These are phyloP conservation scores for Megathymus violae DNA, from an alignment of 1,140 invertebrate genomes.

Conservation along the genomic window DNA sequence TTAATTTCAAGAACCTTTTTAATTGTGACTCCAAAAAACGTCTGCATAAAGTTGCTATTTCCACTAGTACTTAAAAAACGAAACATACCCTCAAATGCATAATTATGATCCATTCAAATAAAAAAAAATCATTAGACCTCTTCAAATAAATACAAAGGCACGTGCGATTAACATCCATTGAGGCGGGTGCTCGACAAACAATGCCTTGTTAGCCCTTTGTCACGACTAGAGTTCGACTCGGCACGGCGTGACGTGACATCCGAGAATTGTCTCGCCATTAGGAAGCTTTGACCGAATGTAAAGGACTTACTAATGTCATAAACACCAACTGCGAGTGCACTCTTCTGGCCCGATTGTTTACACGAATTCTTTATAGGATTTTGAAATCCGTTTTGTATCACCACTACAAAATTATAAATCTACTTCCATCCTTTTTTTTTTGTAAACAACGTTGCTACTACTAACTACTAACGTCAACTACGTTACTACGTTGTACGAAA, in stretches of 20 bases:
- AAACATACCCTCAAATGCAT: too few species aligned
- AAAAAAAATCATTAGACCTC: constrained; percentile 20
- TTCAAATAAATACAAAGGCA: constrained; percentile 30
- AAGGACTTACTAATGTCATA: constrained; percentile 36
- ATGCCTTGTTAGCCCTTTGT: constrained; percentile 74
- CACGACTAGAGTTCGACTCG: constrained; percentile 53
- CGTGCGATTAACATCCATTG: constrained; percentile 43
- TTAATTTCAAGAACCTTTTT: too few species aligned
- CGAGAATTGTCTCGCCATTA: constrained; percentile 67
- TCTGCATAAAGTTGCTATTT: too few species aligned
- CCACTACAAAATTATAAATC: too few species aligned
- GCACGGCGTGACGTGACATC: constrained; percentile 62
- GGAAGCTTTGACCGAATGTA: constrained; percentile 62
- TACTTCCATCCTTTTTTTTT: too few species aligned
- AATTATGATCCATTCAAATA: constrained; percentile 19
- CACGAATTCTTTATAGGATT: background rate
- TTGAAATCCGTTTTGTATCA: too few species aligned
- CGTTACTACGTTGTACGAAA: too few species aligned
- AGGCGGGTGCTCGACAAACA: constrained; percentile 61
- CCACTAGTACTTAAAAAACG: too few species aligned
- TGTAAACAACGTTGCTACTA: too few species aligned
- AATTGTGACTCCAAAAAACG: too few species aligned
- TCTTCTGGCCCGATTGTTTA: background rate
- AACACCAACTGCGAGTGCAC: background rate
- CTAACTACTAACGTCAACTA: too few species aligned